Base-by-base conservation (phyloP, 2,113 vertebrate genomes). In the Clarias gariepinus region DNA sequence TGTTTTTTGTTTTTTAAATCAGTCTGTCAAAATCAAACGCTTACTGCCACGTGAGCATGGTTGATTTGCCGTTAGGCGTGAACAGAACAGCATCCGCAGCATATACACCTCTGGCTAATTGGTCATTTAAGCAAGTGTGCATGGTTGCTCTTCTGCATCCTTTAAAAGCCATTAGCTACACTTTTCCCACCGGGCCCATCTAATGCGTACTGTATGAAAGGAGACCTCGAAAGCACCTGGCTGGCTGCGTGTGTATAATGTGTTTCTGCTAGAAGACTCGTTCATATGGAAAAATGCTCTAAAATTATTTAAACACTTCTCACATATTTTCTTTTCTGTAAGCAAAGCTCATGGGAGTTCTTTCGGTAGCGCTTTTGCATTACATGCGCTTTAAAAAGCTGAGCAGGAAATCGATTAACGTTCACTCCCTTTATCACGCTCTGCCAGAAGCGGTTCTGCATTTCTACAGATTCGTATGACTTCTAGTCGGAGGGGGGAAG, bases 81-180 rank as follows among this genome's bases (percentile, higher is more conserved):
- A 79, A 23, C 61, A 16, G 60, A 79, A 33, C 52, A 28, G 41
- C 18, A 28, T 41, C 21, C 3, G 25, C 23, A 47, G 57, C 33
- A 13, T 28, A 23, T 28, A 23, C 15, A 7, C 53, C n/a, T 77
- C 73, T 13, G 71, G 30, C 33, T 80, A 66, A 81, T 85, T 8
- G 68, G 58, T 81, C 66, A 81, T 81, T 68, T 66, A 18, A 81
- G 76, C 19, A 0, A 57, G 23, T 64, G 60, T 57, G 23, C 28
- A 63, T 74, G n/a, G 25, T n/a, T n/a, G 47, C 71, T 23, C 41
- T 52, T 79, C 28, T 53, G 36, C 28, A 79, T 85, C 79, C 55
- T 15, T 63, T 60, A 82, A 88, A 88, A 60, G 61, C 87, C 78
- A 60, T 52, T 47, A 73, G 52, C 53, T 58, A 52, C 76, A 81